Conservation (phyloP, 2,797 vertebrate species). For the Enteromius paludinosus region DNA sequence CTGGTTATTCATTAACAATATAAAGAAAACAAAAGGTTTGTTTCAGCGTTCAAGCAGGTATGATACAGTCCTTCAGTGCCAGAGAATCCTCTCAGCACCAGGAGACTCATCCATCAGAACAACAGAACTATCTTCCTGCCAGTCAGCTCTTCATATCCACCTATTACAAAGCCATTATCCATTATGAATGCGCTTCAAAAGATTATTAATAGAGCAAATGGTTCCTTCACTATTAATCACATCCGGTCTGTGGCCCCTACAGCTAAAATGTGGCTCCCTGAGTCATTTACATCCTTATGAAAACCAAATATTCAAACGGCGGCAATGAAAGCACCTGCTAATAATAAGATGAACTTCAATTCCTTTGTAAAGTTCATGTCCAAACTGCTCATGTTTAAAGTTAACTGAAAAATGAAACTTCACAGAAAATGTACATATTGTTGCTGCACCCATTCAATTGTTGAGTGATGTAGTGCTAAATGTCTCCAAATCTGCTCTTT, state of each 20-base stretch:
- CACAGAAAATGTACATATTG: neutral
- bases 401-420: neutral
- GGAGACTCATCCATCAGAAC: slow-evolving; percentile 47
- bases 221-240: slow-evolving; percentile 50
- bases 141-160: slow-evolving; percentile 40
- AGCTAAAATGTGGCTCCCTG: slow-evolving; percentile 47
- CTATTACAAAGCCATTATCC: slow-evolving; percentile 61
- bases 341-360: slow-evolving; percentile 22
- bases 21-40: slow-evolving; percentile 21
- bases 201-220: slow-evolving; percentile 56
- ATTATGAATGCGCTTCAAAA: slow-evolving; percentile 56
- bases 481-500: neutral
- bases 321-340: slow-evolving; percentile 20
- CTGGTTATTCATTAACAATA: neutral
- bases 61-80: neutral
- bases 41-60: slow-evolving; percentile 30
- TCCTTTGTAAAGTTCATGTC: neutral
- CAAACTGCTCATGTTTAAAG: neutral
- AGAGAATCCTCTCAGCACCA: slow-evolving; percentile 14
- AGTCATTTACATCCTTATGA: slow-evolving; percentile 50
- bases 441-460: neutral
- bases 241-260: slow-evolving; percentile 38
- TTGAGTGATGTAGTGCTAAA: neutral
- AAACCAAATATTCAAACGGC: slow-evolving; percentile 41
- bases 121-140: slow-evolving; percentile 46